Evolutionary conservation across 2,888 invertebrate species (phyloP).

Genomic region (Deilephila porcellus): DNA sequence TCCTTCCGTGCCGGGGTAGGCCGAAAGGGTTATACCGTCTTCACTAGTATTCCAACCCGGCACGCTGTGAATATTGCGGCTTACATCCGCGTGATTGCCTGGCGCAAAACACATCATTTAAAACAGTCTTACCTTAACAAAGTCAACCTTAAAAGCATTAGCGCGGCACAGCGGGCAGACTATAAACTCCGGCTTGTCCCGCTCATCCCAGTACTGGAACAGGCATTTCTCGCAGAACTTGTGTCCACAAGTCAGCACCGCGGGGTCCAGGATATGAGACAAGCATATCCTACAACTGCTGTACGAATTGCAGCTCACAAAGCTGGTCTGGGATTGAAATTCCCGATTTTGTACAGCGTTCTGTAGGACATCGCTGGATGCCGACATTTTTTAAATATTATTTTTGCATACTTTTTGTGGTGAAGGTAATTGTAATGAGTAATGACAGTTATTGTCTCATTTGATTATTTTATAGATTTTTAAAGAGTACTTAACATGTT

Average conservation of each 20-base stretch:
- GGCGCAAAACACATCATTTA: no score
- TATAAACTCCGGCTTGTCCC: conserved; percentile 57
- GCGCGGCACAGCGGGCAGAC: conserved; percentile 67
- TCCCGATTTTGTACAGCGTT: conserved; percentile 26
- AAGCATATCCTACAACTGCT: conserved; percentile 69
- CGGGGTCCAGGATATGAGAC: conserved; percentile 57
- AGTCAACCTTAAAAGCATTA: conserved; percentile 51
- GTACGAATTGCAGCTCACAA: conserved; percentile 39
- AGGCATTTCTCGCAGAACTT: conserved; percentile 67
- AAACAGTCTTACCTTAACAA: conserved; percentile 59
- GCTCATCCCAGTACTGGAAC: conserved; percentile 58
- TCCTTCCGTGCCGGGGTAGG: no score
- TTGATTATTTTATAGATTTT: conserved; percentile 33
- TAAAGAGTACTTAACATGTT: background rate
- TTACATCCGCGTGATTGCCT: no score
- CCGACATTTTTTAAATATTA: conserved; percentile 36
- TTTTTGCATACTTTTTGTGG: conserved; percentile 1
- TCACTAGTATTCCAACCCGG: no score
- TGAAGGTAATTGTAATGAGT: background rate
- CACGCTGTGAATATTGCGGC: no score
- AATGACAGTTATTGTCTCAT: conserved; percentile 7
- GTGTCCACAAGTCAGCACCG: conserved; percentile 65
- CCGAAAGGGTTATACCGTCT: no score
- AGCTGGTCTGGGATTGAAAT: conserved; percentile 41
- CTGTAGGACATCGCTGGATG: conserved; percentile 33